Percentiles rank a stretch among this genome's conserved stretches.
Evolutionary conservation across 2,888 invertebrate genomes (phyloP).

Genomic region (Eulithis prunata): DNA sequence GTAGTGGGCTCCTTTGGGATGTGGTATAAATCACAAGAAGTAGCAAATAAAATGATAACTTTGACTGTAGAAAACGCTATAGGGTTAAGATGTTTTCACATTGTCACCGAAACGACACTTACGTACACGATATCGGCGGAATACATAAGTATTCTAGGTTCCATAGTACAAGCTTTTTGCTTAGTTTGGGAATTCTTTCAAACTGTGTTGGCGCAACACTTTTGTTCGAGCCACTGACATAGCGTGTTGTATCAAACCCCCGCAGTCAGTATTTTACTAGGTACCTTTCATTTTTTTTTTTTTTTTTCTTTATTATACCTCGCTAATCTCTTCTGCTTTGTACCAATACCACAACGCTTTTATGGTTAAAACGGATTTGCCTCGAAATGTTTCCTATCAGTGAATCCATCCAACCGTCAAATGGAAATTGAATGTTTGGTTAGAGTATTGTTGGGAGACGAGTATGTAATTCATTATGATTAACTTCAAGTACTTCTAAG

Average conservation of each 20-base stretch:
- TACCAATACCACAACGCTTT: slow-evolving; percentile 33
- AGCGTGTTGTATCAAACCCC: too few relatives aligned
- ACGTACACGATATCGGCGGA: too few relatives aligned
- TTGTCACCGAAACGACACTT: too few relatives aligned
- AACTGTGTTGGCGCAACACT: too few relatives aligned
- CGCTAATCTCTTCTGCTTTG: slow-evolving; percentile 20
- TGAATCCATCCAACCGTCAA: slow-evolving; percentile 42
- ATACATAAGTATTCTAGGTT: too few relatives aligned
- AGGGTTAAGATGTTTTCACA: too few relatives aligned
- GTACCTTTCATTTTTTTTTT: too few relatives aligned
- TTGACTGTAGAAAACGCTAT: background rate
- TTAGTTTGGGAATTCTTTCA: too few relatives aligned
- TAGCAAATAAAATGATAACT: background rate
- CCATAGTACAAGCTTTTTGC: too few relatives aligned
- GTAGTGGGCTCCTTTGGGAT: slow-evolving; percentile 28
- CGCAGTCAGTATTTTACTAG: too few relatives aligned
- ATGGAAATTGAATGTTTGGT: slow-evolving; percentile 38
- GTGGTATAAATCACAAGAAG: slow-evolving; percentile 15
- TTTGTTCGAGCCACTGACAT: too few relatives aligned
- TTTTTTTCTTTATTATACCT: background rate
- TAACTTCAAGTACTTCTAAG: background rate
- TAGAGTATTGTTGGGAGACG: slow-evolving; percentile 13
- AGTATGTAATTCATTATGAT: slow-evolving; percentile 5
- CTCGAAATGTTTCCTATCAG: slow-evolving; percentile 48
- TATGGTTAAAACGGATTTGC: slow-evolving; percentile 35